Evolutionary conservation across 2,113 vertebrate genomes (phyloP), one percentile per base, ranked within the genome.

Genomic region (Microcebus lehilahytsara): DNA sequence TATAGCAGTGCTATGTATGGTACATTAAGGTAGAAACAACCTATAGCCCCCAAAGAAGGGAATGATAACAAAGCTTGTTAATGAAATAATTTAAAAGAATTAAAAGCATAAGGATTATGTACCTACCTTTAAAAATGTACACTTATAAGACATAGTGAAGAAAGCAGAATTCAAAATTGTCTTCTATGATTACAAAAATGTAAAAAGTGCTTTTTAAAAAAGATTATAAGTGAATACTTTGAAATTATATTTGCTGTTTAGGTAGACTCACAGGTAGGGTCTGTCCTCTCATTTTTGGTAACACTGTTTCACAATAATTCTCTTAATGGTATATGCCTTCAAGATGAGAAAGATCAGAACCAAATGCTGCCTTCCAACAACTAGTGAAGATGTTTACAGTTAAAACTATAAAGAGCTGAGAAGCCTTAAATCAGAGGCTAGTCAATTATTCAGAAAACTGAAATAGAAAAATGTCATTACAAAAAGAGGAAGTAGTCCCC

Each of bases 51-150:
- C 86, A 74, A 67, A 42, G 37, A 87, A 62, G 58, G 25, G 34
- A 69, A 58, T 9, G n/a, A 64, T 34, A 89, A 72, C 51, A 79
- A 0, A 83, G 53, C 19, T 37, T 74, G 37, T 19, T 62, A 64
- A 83, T 58, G 51, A 94, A 84, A 83, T 71, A 51, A 95, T 58
- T 42, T 85, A 71, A 93, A 91, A n/a, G 83, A 78, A 75, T 40
- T 92, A 94, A 85, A 83, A 96, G 51, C 37, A 77, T 85, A 90
- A 86, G 49, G 37, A 60, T 75, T 79, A 66, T 34, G 20, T 51
- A 49, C 42, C 42, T 85, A 37, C 53, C 60, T 83, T 93, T 77
- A 62, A 92, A 91, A 94, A 51, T 78, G 32, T 67, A 75, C 9
- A 67, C n/a, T 83, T 96, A 66, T 46, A 92, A 81, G 66, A 78